phyloP scores from a whole-genome alignment of 2,888 invertebrate species.

The Mystacides longicornis region DNA sequence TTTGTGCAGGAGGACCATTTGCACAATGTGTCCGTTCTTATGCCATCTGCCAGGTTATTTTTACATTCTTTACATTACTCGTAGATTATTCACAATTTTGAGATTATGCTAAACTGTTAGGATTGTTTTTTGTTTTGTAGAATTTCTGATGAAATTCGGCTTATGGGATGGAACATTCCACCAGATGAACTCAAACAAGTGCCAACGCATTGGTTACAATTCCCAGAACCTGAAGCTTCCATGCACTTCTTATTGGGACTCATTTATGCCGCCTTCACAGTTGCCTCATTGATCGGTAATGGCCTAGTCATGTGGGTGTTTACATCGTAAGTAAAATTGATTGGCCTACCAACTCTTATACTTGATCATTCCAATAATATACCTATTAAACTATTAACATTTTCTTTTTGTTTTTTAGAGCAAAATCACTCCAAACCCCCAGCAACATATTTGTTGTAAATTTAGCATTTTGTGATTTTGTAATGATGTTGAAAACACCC shows the following conservation, averaged over 20 bases:
- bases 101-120: background rate
- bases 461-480: conserved; percentile 73
- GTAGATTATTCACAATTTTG: no score
- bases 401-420: conserved; percentile 40
- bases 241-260: conserved; percentile 73
- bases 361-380: background rate
- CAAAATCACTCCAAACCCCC: conserved; percentile 66
- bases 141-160: conserved; percentile 34
- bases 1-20: conserved; percentile 18
- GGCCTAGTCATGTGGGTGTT: conserved; percentile 83
- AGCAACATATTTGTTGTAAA: conserved; percentile 81
- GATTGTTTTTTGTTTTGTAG: conserved; percentile 10
- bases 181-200: conserved; percentile 68
- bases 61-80: background rate
- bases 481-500: conserved; percentile 83
- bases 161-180: conserved; percentile 71
- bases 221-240: conserved; percentile 72
- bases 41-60: conserved; percentile 21
- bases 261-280: conserved; percentile 67
- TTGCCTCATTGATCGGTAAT: conserved; percentile 69
- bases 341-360: no score
- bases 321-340: conserved; percentile 64
- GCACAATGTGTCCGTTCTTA: conserved; percentile 17
- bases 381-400: background rate
- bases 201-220: conserved; percentile 75